Conservation (phyloP, 2,888 invertebrate genomes). For the Meiosimyza decipiens region DNA sequence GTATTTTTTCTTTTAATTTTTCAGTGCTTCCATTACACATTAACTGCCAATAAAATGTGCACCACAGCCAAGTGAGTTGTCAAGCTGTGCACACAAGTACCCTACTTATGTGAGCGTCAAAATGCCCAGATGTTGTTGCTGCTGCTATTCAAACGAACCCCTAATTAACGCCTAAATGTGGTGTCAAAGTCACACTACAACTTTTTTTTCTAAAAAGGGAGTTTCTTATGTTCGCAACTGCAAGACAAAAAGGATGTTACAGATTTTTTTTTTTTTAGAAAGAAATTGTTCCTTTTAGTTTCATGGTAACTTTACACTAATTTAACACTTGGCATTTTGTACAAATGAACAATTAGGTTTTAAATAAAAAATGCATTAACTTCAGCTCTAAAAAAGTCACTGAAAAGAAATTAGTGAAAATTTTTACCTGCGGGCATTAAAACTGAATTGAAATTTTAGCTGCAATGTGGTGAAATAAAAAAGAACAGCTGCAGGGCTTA, state of each 20-base stretch:
- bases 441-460: background rate
- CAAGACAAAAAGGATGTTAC: slow-evolving; percentile 4
- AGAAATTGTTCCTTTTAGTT: background rate
- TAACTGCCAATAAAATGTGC: slow-evolving; percentile 24
- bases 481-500: slow-evolving; percentile 5
- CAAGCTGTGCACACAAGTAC: slow-evolving; percentile 47
- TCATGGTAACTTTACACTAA: background rate
- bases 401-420: background rate
- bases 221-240: slow-evolving; percentile 1
- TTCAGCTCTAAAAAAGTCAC: too few species aligned
- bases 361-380: too few species aligned
- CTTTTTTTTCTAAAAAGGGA: background rate
- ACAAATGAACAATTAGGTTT: too few species aligned
- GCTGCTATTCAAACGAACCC: slow-evolving; percentile 37
- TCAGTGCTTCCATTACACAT: background rate
- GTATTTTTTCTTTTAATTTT: too few species aligned
- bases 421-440: slow-evolving; percentile 15
- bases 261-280: background rate
- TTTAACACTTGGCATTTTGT: slow-evolving; percentile 18
- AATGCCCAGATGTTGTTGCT: background rate
- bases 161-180: slow-evolving; percentile 46
- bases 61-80: slow-evolving; percentile 27
- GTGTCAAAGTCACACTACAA: slow-evolving; percentile 44
- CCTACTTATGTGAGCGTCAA: slow-evolving; percentile 3
- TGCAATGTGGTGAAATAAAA: background rate